These are phyloP conservation scores for Drosophila gunungcola DNA, from an alignment of 1,140 invertebrate species.

Conservation along the genomic window DNA sequence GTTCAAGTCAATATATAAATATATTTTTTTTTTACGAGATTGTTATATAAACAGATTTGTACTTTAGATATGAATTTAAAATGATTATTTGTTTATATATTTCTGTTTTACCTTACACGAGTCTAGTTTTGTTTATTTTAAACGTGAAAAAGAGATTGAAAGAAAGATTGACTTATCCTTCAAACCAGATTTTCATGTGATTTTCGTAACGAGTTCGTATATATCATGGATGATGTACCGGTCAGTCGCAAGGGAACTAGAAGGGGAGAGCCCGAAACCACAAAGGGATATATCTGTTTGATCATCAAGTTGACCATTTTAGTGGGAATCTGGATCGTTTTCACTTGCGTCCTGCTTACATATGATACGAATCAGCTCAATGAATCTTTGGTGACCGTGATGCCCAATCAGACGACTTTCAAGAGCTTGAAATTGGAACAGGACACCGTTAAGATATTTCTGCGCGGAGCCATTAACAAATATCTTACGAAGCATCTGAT, in stretches of 20 bases:
- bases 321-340: neutral
- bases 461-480: neutral
- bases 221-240: neutral
- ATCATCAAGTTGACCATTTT: neutral
- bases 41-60: too few relatives aligned
- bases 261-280: neutral
- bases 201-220: neutral
- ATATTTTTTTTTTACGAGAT: too few relatives aligned
- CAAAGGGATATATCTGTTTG: neutral
- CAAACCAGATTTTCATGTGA: neutral
- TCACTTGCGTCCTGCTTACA: neutral
- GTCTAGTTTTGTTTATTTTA: too few relatives aligned
- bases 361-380: neutral
- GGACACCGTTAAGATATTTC: neutral
- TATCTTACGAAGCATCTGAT: neutral
- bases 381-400: neutral
- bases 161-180: neutral
- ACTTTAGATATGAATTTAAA: too few relatives aligned
- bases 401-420: neutral
- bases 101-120: too few relatives aligned
- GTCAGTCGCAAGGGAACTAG: neutral
- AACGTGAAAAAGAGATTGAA: too few relatives aligned
- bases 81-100: too few relatives aligned
- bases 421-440: neutral
- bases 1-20: too few relatives aligned